Conservation (phyloP, 2,113 vertebrate genomes). For the Myiozetetes cayanensis region DNA sequence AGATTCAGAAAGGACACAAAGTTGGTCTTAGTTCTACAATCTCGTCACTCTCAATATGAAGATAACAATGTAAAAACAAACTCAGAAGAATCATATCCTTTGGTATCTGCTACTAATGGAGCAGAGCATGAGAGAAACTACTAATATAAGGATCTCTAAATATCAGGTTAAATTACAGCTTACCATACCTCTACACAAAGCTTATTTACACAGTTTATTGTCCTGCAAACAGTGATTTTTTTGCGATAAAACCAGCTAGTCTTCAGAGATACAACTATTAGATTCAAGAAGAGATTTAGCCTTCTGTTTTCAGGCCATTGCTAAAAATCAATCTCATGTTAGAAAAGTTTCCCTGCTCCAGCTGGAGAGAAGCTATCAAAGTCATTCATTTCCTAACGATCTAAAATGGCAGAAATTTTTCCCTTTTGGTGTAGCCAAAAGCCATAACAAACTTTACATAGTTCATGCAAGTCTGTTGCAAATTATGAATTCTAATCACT, state of each 20-base stretch:
- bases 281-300: neutral
- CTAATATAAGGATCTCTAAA: neutral
- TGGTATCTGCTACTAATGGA: neutral
- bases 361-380: neutral
- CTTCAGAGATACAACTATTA: neutral
- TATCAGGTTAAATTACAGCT: neutral
- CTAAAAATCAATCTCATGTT: accelerated
- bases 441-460: neutral
- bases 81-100: neutral
- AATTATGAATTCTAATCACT: neutral
- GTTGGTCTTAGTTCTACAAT: neutral
- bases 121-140: neutral
- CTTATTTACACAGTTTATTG: neutral
- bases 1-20: neutral
- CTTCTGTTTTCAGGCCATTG: neutral
- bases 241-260: neutral
- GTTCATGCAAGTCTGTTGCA: neutral
- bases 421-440: neutral
- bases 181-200: neutral
- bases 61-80: neutral
- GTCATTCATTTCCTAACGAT: neutral
- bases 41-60: neutral
- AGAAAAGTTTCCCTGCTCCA: neutral
- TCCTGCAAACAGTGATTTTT: neutral
- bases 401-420: neutral